phyloP scores from a whole-genome alignment of 2,113 vertebrate species.

The Antigone vipio region DNA sequence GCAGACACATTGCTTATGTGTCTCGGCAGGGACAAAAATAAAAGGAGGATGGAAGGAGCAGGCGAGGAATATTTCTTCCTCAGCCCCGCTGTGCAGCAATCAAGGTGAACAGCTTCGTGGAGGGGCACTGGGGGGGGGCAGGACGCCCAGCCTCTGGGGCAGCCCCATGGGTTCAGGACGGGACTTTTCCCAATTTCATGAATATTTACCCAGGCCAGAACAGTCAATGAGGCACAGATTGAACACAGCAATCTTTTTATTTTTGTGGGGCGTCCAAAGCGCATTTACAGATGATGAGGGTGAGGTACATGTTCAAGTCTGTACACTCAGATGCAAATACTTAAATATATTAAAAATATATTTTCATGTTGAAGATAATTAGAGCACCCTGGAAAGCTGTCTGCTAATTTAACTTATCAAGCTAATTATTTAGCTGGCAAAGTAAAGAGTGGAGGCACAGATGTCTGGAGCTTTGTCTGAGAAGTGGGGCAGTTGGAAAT shows the following conservation, averaged over 20 bases:
- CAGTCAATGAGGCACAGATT: not conserved
- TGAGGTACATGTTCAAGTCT: fast-evolving
- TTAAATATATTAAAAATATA: not conserved
- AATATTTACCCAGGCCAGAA: not conserved
- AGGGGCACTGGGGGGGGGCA: not conserved
- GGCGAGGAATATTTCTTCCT: not conserved
- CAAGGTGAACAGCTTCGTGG: not conserved
- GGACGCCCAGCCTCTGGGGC: not conserved
- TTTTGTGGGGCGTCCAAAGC: not conserved
- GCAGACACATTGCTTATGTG: fast-evolving
- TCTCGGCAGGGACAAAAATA: not conserved
- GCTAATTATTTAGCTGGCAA: not conserved
- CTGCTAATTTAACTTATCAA: not conserved
- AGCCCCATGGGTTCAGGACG: fast-evolving
- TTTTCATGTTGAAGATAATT: not conserved
- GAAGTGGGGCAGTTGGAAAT: not conserved
- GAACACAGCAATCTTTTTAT: fast-evolving
- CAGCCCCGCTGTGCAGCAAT: fast-evolving
- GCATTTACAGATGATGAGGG: not conserved
- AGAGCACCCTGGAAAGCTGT: not conserved
- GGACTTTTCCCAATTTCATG: not conserved
- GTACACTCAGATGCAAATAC: not conserved
- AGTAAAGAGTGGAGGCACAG: not conserved
- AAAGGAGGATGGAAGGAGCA: not conserved
- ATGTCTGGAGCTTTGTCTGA: not conserved